Conservation (phyloP, 2,113 vertebrate genomes). For the Podarcis raffonei region DNA sequence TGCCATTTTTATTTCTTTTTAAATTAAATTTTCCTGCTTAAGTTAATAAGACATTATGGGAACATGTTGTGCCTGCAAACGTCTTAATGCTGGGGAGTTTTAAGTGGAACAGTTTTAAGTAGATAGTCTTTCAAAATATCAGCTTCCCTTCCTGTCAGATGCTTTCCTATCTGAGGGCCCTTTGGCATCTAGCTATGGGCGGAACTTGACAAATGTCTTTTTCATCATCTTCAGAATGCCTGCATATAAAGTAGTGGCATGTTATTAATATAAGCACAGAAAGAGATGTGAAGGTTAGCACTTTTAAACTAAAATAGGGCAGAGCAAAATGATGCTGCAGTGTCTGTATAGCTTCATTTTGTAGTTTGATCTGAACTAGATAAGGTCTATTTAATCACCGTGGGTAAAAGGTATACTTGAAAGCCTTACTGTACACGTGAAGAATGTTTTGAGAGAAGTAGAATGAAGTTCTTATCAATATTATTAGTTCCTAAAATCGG, state of each 20-base stretch:
- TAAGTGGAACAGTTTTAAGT: neutral
- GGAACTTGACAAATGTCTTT: neutral
- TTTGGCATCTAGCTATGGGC: neutral
- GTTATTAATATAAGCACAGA: neutral
- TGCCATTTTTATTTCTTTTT: neutral
- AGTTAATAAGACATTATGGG: neutral
- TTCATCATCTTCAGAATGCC: neutral
- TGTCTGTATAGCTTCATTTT: neutral
- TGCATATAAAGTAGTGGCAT: neutral
- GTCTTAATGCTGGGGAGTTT: neutral
- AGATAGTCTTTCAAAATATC: neutral
- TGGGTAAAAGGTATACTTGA: neutral
- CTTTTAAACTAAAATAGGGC: neutral
- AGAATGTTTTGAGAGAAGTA: neutral
- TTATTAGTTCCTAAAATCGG: neutral
- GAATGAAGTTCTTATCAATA: neutral
- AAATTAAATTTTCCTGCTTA: neutral
- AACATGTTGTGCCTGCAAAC: neutral
- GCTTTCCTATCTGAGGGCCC: too few species aligned
- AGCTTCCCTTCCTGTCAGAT: neutral
- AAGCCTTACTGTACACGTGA: neutral
- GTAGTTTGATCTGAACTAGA: neutral
- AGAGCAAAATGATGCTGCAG: neutral
- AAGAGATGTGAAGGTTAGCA: neutral
- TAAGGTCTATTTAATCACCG: neutral